Evolutionary conservation across 2,113 vertebrate species (phyloP), one percentile per base, ranked within the genome.

Genomic region (Sarotherodon lohbergeri): DNA sequence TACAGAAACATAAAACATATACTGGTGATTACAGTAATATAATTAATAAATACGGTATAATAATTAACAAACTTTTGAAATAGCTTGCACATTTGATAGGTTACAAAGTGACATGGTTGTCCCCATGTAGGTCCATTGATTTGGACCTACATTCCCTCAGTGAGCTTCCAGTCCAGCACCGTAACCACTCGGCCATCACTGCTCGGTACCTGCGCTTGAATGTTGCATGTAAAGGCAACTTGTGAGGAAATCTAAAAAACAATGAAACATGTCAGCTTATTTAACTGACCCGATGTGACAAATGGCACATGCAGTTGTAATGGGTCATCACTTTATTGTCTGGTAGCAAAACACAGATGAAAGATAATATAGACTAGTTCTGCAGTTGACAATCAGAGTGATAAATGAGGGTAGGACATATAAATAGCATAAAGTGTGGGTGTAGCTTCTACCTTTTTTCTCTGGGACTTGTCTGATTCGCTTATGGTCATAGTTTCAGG

Each of bases 251-350:
- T 34, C 3, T 34, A 63, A 63, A 63, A 19, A 63, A 19, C 2
- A 34, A 0, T 63, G 59, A 34, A 0, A 34, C 4, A 6, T 4
- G 5, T 34, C 16, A 17, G 5, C 9, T 61, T 10, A 61, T 63
- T 63, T 63, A 36, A 36, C 32, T 63, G 17, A 12, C 1, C 3
- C 9, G 19, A n/a, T 1, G 16, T 3, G 59, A 63, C 32, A 36
- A n/a, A 63, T 12, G 32, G 9, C 59, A 36, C 59, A 34, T 63
- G 59, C 59, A 63, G 59, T 63, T 34, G 59, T 34, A 19, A 63
- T 39, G 1, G 0, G 0, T 68, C 11, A 22, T 8, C 1, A 22
- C 19, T 68, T 0, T 68, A 39, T 0, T 68, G 34, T 68, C 19
- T 68, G 36, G 6, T 41, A 39, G 19, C 19, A 7, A 66, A 39